Conservation (phyloP, 2,113 vertebrate species). For the Anas platyrhynchos region DNA sequence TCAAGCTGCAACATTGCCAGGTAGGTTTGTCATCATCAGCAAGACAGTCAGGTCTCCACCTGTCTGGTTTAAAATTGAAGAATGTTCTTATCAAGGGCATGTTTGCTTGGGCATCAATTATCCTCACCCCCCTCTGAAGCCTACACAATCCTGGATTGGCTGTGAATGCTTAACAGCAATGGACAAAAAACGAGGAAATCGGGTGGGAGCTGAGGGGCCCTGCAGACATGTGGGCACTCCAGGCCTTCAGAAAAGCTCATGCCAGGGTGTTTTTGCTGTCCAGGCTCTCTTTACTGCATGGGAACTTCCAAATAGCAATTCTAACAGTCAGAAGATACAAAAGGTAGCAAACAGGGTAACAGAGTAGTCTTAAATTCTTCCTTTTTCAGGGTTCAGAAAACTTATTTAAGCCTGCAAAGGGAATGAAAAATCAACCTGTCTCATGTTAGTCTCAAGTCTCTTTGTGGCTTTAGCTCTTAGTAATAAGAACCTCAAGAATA, state of each 20-base stretch:
- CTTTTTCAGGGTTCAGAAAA: neutral
- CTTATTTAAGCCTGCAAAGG: neutral
- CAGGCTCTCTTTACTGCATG: neutral
- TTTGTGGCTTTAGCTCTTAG: neutral
- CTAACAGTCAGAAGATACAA: neutral
- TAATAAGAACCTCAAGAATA: neutral
- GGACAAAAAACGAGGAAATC: neutral
- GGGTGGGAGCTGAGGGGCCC: neutral
- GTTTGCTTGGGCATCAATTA: constrained; percentile 43
- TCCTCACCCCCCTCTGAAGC: neutral
- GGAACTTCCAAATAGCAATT: neutral
- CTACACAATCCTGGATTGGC: neutral
- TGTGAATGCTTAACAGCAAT: neutral
- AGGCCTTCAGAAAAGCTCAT: neutral
- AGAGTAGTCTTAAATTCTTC: neutral
- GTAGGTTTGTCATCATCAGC: constrained; percentile 34
- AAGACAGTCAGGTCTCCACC: constrained; percentile 39
- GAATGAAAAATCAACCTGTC: neutral
- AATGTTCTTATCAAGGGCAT: constrained; percentile 3
- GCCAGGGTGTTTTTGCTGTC: neutral
- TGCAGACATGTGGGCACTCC: neutral
- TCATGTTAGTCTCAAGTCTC: neutral
- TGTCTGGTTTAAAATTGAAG: constrained; percentile 34
- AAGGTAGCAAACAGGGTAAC: neutral
- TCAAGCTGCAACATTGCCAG: neutral